A percentile compares a stretch with the other conserved stretches of the same genome.
Conservation (phyloP, 2,888 invertebrate genomes). For the Rapana venosa region DNA sequence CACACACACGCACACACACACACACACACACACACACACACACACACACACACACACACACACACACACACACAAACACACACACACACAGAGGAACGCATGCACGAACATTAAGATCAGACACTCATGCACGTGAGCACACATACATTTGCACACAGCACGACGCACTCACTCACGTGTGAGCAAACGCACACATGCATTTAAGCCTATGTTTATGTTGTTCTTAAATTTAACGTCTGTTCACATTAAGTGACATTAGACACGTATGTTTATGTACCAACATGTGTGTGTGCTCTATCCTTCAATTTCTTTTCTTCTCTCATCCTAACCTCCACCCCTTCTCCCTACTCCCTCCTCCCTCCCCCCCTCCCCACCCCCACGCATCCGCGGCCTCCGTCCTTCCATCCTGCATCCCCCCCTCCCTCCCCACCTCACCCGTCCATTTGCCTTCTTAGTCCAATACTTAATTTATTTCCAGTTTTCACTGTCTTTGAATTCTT, state of each 20-base stretch:
- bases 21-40: neutral
- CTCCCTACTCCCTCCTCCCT: neutral
- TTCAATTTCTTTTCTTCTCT: neutral
- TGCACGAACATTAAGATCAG: neutral
- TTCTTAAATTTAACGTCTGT: no score
- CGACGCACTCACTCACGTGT: neutral
- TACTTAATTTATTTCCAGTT: neutral
- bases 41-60: no score
- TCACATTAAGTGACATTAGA: no score
- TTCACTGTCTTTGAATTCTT: neutral
- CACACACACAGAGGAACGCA: neutral
- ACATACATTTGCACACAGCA: neutral
- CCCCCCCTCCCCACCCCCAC: neutral
- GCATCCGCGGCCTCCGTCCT: no score
- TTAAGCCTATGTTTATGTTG: no score
- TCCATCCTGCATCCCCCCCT: no score
- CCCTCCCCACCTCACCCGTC: neutral
- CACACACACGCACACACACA: neutral
- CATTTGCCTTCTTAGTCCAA: neutral
- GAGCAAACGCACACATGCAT: neutral
- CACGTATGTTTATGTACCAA: no score
- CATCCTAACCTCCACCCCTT: neutral
- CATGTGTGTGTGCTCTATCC: no score
- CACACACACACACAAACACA: no score
- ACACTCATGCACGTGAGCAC: neutral